phyloP scores from a whole-genome alignment of 2,888 invertebrate species.

The Silvanus unidentatus region DNA sequence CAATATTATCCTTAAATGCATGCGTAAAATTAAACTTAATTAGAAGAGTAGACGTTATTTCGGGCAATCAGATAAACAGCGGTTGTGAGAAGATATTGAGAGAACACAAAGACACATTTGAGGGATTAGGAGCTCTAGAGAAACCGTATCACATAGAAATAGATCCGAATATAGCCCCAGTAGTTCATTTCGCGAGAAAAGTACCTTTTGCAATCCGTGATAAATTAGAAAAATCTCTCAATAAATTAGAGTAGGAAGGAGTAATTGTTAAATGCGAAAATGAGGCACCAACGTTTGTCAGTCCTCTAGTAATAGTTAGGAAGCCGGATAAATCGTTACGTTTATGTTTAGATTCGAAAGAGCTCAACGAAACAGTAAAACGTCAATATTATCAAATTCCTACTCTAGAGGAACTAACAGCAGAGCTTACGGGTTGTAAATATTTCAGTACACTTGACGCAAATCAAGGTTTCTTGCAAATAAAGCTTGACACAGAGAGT shows the following conservation, averaged over 20 bases:
- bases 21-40: too few relatives aligned
- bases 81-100: too few relatives aligned
- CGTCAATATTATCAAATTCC: conserved; percentile 13
- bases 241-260: conserved; percentile 16
- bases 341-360: conserved; percentile 21
- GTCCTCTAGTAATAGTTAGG: conserved; percentile 19
- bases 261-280: conserved; percentile 12
- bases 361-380: conserved; percentile 18
- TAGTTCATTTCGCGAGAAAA: conserved; percentile 17
- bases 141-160: conserved; percentile 15
- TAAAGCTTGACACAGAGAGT: conserved; percentile 15
- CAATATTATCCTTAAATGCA: too few relatives aligned
- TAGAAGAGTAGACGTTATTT: too few relatives aligned
- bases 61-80: too few relatives aligned
- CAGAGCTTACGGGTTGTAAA: conserved; percentile 14
- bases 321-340: conserved; percentile 17
- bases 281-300: conserved; percentile 18
- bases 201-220: conserved; percentile 17
- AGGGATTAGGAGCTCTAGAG: conserved; percentile 18
- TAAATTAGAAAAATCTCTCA: conserved; percentile 15
- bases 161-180: conserved; percentile 8
- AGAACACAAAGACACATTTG: conserved; percentile 16
- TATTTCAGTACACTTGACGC: conserved; percentile 15
- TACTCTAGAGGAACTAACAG: conserved; percentile 15
- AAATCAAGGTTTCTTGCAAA: conserved; percentile 11